Conservation (phyloP, 35 echinoderm and acorn worm species). For the Chiridota heheva region DNA sequence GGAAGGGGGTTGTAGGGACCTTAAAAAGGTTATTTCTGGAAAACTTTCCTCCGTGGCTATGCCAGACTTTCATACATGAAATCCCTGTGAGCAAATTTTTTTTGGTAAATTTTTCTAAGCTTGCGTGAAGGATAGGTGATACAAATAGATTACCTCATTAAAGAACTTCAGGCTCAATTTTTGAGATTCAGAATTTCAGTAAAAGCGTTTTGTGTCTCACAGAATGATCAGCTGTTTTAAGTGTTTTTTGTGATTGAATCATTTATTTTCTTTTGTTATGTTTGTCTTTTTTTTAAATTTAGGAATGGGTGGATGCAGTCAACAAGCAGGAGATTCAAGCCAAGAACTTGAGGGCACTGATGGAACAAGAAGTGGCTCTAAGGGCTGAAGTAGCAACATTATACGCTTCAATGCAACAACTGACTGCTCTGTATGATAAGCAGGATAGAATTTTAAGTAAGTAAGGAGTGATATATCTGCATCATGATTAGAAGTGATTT, state of each 20-base stretch:
- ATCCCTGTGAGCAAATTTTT: too few species aligned
- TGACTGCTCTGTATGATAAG: conserved; percentile 75
- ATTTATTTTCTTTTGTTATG: background rate
- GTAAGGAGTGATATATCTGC: background rate
- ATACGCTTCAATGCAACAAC: conserved; percentile 31
- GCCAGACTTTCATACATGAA: too few species aligned
- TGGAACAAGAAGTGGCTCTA: conserved; percentile 34
- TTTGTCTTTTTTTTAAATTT: background rate
- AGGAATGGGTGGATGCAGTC: conserved; percentile 95
- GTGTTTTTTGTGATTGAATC: background rate
- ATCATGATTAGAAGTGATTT: background rate
- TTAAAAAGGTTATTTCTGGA: too few species aligned
- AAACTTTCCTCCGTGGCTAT: too few species aligned
- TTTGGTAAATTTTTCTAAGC: too few species aligned
- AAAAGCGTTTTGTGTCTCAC: background rate
- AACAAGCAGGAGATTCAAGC: conserved; percentile 85
- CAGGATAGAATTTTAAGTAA: conserved; percentile 83
- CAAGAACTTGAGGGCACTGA: conserved; percentile 51
- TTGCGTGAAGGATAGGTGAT: too few species aligned
- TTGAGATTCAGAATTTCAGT: too few species aligned
- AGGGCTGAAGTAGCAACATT: conserved; percentile 44
- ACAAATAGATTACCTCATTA: too few species aligned
- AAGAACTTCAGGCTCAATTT: too few species aligned
- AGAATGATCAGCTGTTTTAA: background rate
- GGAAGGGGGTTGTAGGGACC: too few species aligned